phyloP scores from a whole-genome alignment of 2,797 vertebrate species.

The Poecile montanus region DNA sequence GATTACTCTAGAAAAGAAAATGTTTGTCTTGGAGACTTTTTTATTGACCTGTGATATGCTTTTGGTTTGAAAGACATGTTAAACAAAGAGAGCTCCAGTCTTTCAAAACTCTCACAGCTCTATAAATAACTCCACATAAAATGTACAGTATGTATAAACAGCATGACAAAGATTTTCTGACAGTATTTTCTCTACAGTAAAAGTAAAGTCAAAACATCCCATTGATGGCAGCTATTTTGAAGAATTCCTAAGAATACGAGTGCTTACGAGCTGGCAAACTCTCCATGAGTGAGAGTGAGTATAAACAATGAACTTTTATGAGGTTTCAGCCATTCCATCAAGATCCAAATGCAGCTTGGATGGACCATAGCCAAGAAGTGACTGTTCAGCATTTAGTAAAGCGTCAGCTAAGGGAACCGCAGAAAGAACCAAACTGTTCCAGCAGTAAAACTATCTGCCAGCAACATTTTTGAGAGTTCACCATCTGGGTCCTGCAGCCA shows the following conservation, averaged over 20 bases:
- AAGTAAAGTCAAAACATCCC: constrained; percentile 70
- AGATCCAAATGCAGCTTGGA: constrained; percentile 66
- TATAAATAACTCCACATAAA: constrained; percentile 76
- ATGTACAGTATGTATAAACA: constrained; percentile 68
- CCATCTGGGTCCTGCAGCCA: constrained; percentile 69
- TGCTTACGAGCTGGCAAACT: constrained; percentile 58
- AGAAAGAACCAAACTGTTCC: background rate
- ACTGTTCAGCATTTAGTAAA: constrained; percentile 71
- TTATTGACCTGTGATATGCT: constrained; percentile 31
- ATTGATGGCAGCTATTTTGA: constrained; percentile 68
- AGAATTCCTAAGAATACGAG: constrained; percentile 68
- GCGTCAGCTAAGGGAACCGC: constrained; percentile 47
- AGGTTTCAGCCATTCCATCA: constrained; percentile 60
- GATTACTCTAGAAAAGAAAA: background rate
- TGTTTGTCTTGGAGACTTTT: constrained; percentile 44
- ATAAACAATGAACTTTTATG: constrained; percentile 63
- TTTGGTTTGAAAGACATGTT: constrained; percentile 40
- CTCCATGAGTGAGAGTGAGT: constrained; percentile 44
- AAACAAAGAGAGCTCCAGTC: constrained; percentile 66
- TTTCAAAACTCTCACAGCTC: constrained; percentile 67
- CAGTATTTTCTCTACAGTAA: constrained; percentile 66
- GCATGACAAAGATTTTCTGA: constrained; percentile 65
- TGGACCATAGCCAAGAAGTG: constrained; percentile 73
- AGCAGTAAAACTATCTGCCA: constrained; percentile 65
- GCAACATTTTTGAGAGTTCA: constrained; percentile 64